Base-by-base conservation (phyloP, 92 coral and sea anemone genomes). In the Desmophyllum pertusum region DNA sequence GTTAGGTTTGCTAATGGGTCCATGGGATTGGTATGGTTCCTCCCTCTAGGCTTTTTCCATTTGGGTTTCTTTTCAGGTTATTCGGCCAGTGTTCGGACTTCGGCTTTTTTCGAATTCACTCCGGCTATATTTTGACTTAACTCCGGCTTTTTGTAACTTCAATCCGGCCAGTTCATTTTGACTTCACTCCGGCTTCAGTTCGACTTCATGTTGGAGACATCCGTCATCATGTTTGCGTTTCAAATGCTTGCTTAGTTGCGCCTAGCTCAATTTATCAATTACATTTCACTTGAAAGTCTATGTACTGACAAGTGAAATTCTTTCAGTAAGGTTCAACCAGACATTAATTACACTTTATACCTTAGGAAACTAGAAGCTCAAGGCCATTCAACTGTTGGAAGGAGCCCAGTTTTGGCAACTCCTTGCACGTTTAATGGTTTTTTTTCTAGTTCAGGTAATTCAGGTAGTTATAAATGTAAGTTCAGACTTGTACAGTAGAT, bases 51-150 rank as follows among this genome's bases (percentile, higher is more conserved):
- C 37, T 25, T 41, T 70, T 41, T 41, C n/a, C 5, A 39, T 40
- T 10, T 70, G 75, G 75, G 75, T 70, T 70, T 41, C 50, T 70
- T 70, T 70, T 13, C 33, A 41, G 46, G 33, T 69, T 70, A 10
- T 70, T 70, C 33, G 30, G 30, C 29, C 33, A 70, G 30, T 9
- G 75, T 19, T 40, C 10, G 50, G 50, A 37, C 2, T 18, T 65
- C 41, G 70, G 18, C 25, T 68, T 5, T 21, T 68, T 67, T 10
- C n/a, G 45, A 17, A 14, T 19, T 37, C 35, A 37, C 50, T 69
- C 8, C 50, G 33, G 73, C 27, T 4, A 13, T 5, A 33, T 33
- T 21, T 35, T 0, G 0, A 64, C 70, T 33, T 31, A 21, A 69
- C 50, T 0, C 14, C 68, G 68, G 42, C 27, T 36, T 67, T 15